Percentiles rank a stretch among this genome's conserved stretches.
Evolutionary conservation across 2,888 invertebrate genomes (phyloP).

Genomic region (Dasypogon diadema): DNA sequence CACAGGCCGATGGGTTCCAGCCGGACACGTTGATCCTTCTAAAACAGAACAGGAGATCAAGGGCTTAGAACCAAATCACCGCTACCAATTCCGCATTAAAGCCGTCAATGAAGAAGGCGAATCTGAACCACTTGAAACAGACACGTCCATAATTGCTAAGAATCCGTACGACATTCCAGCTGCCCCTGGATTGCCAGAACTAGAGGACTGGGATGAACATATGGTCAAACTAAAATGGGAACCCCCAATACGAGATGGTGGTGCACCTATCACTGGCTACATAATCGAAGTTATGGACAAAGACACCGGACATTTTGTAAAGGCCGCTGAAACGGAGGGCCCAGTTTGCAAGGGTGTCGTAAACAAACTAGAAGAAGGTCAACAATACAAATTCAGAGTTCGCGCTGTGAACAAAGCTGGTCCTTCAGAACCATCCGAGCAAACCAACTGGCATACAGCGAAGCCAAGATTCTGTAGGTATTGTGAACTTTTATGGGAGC

Average conservation of each 20-base stretch:
- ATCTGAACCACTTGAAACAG: slow-evolving; percentile 93
- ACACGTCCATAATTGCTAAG: slow-evolving; percentile 90
- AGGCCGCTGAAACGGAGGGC: slow-evolving; percentile 87
- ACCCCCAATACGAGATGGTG: slow-evolving; percentile 88
- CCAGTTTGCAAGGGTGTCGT: slow-evolving; percentile 89
- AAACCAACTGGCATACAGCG: slow-evolving; percentile 91
- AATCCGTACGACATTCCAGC: slow-evolving; percentile 95
- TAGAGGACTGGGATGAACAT: slow-evolving; percentile 91
- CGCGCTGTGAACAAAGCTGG: slow-evolving; percentile 97
- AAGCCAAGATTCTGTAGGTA: slow-evolving; percentile 88
- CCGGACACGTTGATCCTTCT: slow-evolving; percentile 84
- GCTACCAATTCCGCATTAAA: slow-evolving; percentile 97
- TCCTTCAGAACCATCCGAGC: slow-evolving; percentile 90
- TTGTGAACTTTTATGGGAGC: background rate
- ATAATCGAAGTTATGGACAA: slow-evolving; percentile 93
- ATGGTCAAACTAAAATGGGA: slow-evolving; percentile 93
- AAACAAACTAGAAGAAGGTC: slow-evolving; percentile 90
- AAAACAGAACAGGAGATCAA: slow-evolving; percentile 83
- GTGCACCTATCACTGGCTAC: slow-evolving; percentile 94
- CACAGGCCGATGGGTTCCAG: slow-evolving; percentile 90
- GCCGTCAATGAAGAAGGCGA: slow-evolving; percentile 98
- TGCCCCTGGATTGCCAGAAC: slow-evolving; percentile 90
- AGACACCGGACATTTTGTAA: slow-evolving; percentile 85
- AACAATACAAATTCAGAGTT: slow-evolving; percentile 94
- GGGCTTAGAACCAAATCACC: slow-evolving; percentile 93